Evolutionary conservation across 2,113 vertebrate genomes (phyloP), one percentile per base, ranked within the genome.

Genomic region (Acrocephalus arundinaceus): DNA sequence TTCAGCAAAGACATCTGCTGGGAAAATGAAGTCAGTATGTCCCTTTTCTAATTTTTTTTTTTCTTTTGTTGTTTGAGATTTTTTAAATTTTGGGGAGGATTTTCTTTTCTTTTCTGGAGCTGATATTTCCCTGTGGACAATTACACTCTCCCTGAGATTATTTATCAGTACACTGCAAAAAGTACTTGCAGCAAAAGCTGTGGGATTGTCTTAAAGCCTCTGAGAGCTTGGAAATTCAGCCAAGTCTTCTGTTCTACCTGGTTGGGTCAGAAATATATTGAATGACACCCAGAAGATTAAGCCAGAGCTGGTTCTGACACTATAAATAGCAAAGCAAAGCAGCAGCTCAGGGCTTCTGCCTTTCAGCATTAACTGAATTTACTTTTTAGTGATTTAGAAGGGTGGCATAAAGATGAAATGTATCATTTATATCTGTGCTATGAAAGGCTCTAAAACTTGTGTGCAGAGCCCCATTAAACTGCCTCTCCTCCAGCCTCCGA

Each of bases 201-300:
- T 54, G 45, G 90, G 86, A 73, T 81, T 91, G 74, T 82, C 81
- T 91, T 92, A 87, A 97, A 89, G 75, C 20, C 45, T 81, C 76
- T 46, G 77, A 78, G 79, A 92, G 61, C 75, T 6, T 78, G 41
- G 65, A 97, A 95, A 94, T 78, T 85, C 1, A 90, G 41, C 57
- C 86, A 84, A 93, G 66, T 24, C 57, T 90, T 71, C 28, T 0
- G 25, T 94, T 96, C 94, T 95, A 93, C 85, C 90, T 94, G 83
- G 73, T 82, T 97, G 86, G 83, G 83, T 51, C 83, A 86, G 80
- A 85, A 94, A 96, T 94, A 75, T 89, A 94, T 87, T 92, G 90
- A 93, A 90, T 68, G 63, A 84, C 73, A 86, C 76, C 88, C 7
- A 3, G 68, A 96, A 95, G 85, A 96, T 92, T 92, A 93, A 95